These are phyloP conservation scores for Monoplex corrugatus DNA, from an alignment of 2,888 invertebrate species.

Conservation along the genomic window DNA sequence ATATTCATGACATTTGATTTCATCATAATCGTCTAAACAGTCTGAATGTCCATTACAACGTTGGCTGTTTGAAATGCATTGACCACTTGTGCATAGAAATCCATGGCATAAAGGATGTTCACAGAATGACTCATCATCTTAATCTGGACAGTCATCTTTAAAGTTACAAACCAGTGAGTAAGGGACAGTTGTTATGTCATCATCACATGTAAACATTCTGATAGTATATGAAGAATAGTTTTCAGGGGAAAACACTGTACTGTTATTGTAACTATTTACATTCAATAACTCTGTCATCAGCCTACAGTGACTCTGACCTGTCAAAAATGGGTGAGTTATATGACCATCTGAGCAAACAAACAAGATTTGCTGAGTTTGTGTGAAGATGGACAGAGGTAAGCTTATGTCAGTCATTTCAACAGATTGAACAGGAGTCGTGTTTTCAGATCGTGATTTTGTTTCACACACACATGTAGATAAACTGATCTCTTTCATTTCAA, in stretches of 20 bases:
- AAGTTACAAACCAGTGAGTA: slow-evolving; percentile 11
- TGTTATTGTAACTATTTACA: not conserved
- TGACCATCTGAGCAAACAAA: not conserved
- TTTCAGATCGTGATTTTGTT: not conserved
- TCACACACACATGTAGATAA: not conserved
- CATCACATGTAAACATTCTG: not conserved
- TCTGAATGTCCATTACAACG: not conserved
- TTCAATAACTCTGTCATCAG: not conserved
- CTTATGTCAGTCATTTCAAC: not conserved
- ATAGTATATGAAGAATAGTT: not conserved
- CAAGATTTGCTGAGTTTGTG: not conserved
- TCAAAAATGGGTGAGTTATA: not conserved
- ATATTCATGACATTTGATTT: not conserved
- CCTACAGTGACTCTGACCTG: not conserved
- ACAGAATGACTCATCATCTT: not conserved
- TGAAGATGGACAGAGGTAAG: not conserved
- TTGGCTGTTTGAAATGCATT: not conserved
- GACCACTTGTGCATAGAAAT: not conserved
- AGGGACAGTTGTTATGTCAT: not conserved
- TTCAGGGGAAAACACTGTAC: not conserved
- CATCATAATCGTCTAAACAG: slow-evolving; percentile 2
- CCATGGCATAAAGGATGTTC: not conserved
- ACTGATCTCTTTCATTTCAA: too few relatives aligned
- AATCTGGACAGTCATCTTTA: not conserved
- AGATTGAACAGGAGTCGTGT: too few relatives aligned